phyloP scores from a whole-genome alignment of 2,113 vertebrate species.

The Oreochromis spilurus region DNA sequence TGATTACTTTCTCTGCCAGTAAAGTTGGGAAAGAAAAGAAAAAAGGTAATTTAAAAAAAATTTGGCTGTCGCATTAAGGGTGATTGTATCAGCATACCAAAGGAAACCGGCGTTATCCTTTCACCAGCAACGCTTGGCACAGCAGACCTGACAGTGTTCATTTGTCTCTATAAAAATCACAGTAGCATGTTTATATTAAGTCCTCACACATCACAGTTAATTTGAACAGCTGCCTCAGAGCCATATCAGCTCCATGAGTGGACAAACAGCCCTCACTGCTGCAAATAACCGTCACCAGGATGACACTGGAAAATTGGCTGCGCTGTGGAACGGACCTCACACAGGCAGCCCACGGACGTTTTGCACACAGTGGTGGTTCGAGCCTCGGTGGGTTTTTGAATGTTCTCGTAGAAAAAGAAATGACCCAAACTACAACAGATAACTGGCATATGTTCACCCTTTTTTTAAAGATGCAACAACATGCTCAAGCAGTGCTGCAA shows the following conservation, averaged over 20 bases:
- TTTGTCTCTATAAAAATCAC: constrained; percentile 19
- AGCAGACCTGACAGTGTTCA: constrained; percentile 6
- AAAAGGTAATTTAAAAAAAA: not conserved
- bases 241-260: constrained; percentile 2
- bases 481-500: not conserved
- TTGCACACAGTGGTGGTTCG: not conserved
- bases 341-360: not conserved
- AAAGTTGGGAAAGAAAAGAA: not conserved
- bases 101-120: not conserved
- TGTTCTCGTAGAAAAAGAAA: not conserved
- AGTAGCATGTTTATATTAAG: constrained; percentile 33
- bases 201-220: constrained; percentile 26
- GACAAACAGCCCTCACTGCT: constrained; percentile 27
- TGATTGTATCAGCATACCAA: not conserved
- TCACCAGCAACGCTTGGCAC: not conserved
- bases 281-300: constrained; percentile 10
- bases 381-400: not conserved
- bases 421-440: not conserved
- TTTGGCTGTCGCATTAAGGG: not conserved
- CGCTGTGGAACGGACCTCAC: not conserved
- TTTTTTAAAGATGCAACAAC: not conserved
- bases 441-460: not conserved
- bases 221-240: constrained; percentile 61
- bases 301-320: not conserved
- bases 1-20: not conserved